Evolutionary conservation across 2,888 invertebrate species (phyloP).

Genomic region (Drosophila buzzatii): DNA sequence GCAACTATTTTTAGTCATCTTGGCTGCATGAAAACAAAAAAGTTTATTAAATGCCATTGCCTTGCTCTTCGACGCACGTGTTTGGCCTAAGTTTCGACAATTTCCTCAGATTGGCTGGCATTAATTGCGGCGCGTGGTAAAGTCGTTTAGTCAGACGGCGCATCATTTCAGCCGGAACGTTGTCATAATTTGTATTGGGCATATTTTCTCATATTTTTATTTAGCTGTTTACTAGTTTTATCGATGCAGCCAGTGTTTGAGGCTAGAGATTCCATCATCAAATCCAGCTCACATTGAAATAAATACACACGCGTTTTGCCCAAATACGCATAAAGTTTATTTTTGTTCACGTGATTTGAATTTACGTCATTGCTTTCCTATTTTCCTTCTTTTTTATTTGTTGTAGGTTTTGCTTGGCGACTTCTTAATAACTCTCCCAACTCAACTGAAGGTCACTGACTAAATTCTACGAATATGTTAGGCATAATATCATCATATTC

Average conservation of each 20-base stretch:
- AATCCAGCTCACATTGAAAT: slow-evolving; percentile 10
- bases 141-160: slow-evolving; percentile 25
- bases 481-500: slow-evolving; percentile 4
- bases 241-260: slow-evolving; percentile 4
- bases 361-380: slow-evolving; percentile 4
- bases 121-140: slow-evolving; percentile 57
- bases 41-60: slow-evolving; percentile 40
- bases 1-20: slow-evolving; percentile 63
- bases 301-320: slow-evolving; percentile 4
- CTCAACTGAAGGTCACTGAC: background rate
- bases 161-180: slow-evolving; percentile 20
- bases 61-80: slow-evolving; percentile 46
- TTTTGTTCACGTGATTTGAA: slow-evolving; percentile 23
- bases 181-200: slow-evolving; percentile 34
- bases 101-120: slow-evolving; percentile 26
- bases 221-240: slow-evolving; percentile 19
- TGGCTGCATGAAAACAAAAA: slow-evolving; percentile 13
- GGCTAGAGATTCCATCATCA: slow-evolving; percentile 21
- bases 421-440: slow-evolving; percentile 3
- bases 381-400: background rate
- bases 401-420: background rate
- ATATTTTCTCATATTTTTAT: slow-evolving; percentile 18
- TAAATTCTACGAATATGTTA: background rate
- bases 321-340: slow-evolving; percentile 11
- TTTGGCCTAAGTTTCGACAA: slow-evolving; percentile 16